Evolutionary conservation across 2,888 invertebrate genomes (phyloP).

Genomic region (Habrosyne pyritoides): DNA sequence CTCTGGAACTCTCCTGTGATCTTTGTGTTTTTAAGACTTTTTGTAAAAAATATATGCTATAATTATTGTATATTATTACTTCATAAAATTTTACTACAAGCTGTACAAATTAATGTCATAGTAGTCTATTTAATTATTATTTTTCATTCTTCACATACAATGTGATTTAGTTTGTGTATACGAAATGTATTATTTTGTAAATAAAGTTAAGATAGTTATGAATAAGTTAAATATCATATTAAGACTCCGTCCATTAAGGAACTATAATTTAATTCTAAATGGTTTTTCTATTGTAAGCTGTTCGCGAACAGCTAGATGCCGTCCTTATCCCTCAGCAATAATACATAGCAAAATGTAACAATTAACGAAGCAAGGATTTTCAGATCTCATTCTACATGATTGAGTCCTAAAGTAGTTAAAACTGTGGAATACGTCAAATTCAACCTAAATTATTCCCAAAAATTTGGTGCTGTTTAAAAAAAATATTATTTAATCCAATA

Average conservation of each 20-base stretch:
- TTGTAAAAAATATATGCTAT: constrained; percentile 59
- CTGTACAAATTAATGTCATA: constrained; percentile 5
- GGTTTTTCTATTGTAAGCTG: neutral
- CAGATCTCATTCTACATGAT: neutral
- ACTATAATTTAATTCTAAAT: neutral
- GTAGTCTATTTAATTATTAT: neutral
- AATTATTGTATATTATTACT: constrained; percentile 33
- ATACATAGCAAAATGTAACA: too few species aligned
- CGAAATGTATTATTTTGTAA: constrained; percentile 27
- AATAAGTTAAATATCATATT: constrained; percentile 20
- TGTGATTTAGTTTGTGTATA: constrained; percentile 7
- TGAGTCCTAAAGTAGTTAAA: too few species aligned
- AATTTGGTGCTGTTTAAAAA: too few species aligned
- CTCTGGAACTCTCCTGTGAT: constrained; percentile 84
- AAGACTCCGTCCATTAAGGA: neutral
- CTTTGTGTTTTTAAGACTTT: constrained; percentile 66
- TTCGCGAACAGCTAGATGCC: neutral
- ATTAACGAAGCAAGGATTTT: too few species aligned
- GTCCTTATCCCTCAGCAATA: too few species aligned
- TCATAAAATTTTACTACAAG: constrained; percentile 1
- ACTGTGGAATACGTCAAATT: too few species aligned
- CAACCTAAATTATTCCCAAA: too few species aligned
- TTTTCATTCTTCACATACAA: constrained; percentile 3
- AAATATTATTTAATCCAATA: too few species aligned
- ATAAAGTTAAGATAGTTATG: constrained; percentile 17